A percentile compares a stretch with the other conserved stretches of the same genome.
These are phyloP conservation scores for Epinotia ramella DNA, from an alignment of 2,888 invertebrate genomes.

Conservation along the genomic window DNA sequence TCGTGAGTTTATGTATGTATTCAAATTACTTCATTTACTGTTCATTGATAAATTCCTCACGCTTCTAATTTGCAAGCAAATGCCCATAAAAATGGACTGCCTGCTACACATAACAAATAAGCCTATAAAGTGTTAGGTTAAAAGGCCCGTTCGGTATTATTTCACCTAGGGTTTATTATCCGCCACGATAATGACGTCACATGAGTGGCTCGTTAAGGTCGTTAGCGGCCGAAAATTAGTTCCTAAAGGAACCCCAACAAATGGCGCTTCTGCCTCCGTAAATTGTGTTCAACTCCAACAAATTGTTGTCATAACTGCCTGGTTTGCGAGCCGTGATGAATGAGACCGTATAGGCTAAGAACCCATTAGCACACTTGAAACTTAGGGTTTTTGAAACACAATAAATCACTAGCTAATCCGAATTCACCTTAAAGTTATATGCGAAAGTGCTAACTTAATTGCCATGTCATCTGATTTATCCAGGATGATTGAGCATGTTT, in stretches of 20 bases:
- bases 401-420: slow-evolving; percentile 35
- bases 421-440: slow-evolving; percentile 40
- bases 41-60: not conserved
- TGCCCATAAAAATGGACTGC: not conserved
- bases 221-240: slow-evolving; percentile 42
- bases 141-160: too few species aligned
- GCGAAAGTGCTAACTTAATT: slow-evolving; percentile 33
- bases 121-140: slow-evolving; percentile 5
- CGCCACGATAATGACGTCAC: slow-evolving; percentile 29
- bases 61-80: not conserved
- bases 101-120: slow-evolving; percentile 4
- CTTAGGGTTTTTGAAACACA: slow-evolving; percentile 23
- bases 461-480: slow-evolving; percentile 42
- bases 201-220: slow-evolving; percentile 20
- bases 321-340: slow-evolving; percentile 38
- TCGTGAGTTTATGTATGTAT: not conserved
- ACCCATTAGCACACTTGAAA: slow-evolving; percentile 24
- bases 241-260: slow-evolving; percentile 29
- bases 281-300: slow-evolving; percentile 41
- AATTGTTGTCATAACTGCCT: slow-evolving; percentile 46
- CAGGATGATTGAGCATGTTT: slow-evolving; percentile 30
- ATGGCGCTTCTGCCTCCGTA: slow-evolving; percentile 18
- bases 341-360: slow-evolving; percentile 23
- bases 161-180: slow-evolving; percentile 27
- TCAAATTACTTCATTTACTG: too few species aligned